A percentile compares a stretch with the other conserved stretches of the same genome.
Conservation (phyloP, 2,113 vertebrate genomes). For the Arenaria interpres region DNA sequence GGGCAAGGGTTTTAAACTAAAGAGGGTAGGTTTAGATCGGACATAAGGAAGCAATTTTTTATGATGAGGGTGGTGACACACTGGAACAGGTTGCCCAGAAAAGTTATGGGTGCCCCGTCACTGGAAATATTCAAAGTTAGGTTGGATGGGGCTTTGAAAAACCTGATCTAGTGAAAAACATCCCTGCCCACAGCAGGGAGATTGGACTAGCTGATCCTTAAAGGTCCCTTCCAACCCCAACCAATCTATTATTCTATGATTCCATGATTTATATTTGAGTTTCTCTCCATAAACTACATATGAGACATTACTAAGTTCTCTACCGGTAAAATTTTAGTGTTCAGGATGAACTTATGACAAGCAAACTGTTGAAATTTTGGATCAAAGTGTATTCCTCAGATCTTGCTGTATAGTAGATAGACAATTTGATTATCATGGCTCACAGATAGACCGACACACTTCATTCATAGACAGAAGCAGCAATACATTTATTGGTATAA, state of each 20-base stretch:
- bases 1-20: neutral
- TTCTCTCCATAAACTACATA: neutral
- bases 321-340: neutral
- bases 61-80: neutral
- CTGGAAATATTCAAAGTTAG: neutral
- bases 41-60: neutral
- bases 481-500: neutral
- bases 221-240: neutral
- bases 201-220: neutral
- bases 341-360: neutral
- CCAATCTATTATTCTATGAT: neutral
- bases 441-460: neutral
- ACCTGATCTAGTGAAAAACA: neutral
- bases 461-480: neutral
- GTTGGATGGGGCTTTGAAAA: neutral
- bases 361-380: neutral
- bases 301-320: neutral
- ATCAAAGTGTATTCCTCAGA: neutral
- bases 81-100: neutral
- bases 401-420: neutral
- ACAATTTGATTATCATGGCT: neutral
- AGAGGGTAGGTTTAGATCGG: neutral
- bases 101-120: neutral
- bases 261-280: neutral
- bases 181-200: fast-evolving